A percentile compares a stretch with the other conserved stretches of the same genome.
phyloP scores from a whole-genome alignment of 2,113 vertebrate species.

The Gopherus evgoodei region DNA sequence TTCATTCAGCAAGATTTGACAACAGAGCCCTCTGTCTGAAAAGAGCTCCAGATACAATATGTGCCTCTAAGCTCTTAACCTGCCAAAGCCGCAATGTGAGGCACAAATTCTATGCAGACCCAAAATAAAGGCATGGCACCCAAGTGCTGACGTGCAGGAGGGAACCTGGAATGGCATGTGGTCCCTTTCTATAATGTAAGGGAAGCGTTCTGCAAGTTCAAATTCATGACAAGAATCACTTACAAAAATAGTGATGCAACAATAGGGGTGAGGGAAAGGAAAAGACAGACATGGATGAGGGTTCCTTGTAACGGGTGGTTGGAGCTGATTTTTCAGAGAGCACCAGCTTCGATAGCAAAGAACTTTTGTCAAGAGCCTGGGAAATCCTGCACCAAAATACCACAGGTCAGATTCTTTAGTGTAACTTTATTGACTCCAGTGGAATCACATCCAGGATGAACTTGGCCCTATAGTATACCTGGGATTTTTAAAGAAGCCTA shows the following conservation, averaged over 20 bases:
- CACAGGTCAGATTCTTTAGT: neutral
- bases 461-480: neutral
- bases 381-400: neutral
- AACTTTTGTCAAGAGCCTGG: neutral
- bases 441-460: neutral
- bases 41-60: neutral
- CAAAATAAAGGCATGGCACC: neutral
- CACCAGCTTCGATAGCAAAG: neutral
- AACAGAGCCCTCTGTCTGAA: neutral
- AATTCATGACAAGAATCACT: neutral
- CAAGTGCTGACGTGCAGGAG: neutral
- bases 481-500: conserved; percentile 1
- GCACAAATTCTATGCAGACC: neutral
- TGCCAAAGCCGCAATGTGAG: neutral
- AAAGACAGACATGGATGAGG: neutral
- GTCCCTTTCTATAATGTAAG: neutral
- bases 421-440: neutral
- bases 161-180: neutral
- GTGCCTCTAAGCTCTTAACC: neutral
- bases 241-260: neutral
- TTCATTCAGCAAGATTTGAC: neutral
- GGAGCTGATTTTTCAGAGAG: neutral
- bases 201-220: conserved; percentile 17
- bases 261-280: neutral
- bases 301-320: neutral